phyloP scores from a whole-genome alignment of 2,797 vertebrate species.

The Coreius guichenoti region DNA sequence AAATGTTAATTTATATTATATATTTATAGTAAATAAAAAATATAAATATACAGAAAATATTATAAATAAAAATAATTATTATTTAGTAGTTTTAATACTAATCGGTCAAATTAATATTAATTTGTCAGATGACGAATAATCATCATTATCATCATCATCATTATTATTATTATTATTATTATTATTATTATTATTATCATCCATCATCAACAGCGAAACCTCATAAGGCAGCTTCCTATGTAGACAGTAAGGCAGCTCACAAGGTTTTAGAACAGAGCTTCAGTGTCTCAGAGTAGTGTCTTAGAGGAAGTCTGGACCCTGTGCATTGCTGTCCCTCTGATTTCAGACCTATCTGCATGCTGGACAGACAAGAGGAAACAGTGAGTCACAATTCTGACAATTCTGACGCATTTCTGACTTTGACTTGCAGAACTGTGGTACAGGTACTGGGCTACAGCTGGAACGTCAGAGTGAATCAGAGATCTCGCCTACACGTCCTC shows the following conservation, averaged over 20 bases:
- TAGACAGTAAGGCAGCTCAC: not conserved
- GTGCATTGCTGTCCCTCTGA: not conserved
- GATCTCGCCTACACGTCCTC: not conserved
- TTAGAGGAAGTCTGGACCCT: not conserved
- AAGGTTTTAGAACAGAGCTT: not conserved
- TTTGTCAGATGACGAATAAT: not conserved
- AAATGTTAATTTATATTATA: not conserved
- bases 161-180: not conserved
- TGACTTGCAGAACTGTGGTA: not conserved
- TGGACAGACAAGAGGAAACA: slow-evolving; percentile 32
- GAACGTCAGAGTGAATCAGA: not conserved
- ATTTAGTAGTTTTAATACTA: not conserved
- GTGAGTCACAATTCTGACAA: slow-evolving; percentile 11
- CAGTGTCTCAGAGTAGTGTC: not conserved
- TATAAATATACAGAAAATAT: not conserved
- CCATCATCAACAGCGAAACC: not conserved
- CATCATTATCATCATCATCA: not conserved
- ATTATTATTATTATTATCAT: not conserved
- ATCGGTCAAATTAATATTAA: not conserved
- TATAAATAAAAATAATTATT: not conserved
- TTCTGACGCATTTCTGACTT: slow-evolving; percentile 19
- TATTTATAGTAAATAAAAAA: not conserved
- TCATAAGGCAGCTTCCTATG: not conserved
- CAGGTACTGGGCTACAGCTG: too few species aligned
- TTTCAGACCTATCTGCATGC: slow-evolving; percentile 5